Conservation (phyloP, 2,113 vertebrate species). For the Glareola pratincola region DNA sequence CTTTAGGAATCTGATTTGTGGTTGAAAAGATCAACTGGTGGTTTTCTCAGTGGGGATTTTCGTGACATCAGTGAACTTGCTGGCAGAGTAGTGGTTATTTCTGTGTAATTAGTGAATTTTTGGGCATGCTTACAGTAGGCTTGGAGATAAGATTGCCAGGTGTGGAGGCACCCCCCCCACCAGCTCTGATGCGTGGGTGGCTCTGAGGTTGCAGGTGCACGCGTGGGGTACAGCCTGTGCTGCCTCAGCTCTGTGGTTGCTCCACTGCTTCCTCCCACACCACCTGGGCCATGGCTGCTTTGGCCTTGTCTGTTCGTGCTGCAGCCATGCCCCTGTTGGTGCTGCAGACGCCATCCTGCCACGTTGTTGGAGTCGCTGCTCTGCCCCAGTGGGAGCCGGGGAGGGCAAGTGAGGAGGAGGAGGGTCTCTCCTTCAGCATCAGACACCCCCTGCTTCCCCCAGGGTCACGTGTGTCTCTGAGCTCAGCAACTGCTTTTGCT, state of each 20-base stretch:
- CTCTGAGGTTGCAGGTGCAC: not conserved
- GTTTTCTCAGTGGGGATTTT: constrained; percentile 23
- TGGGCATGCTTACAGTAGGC: not conserved
- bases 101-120: not conserved
- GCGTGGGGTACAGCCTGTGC: not conserved
- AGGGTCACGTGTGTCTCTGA: not conserved
- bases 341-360: not conserved
- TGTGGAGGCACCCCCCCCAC: accelerated
- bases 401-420: not conserved
- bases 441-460: not conserved
- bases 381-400: not conserved
- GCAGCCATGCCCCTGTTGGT: not conserved
- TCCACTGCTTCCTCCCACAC: not conserved
- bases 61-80: not conserved
- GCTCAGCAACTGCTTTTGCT: not conserved
- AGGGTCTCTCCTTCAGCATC: not conserved
- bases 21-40: constrained; percentile 3
- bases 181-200: not conserved
- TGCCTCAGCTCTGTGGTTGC: not conserved
- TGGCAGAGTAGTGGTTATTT: constrained; percentile 2
- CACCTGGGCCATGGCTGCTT: accelerated
- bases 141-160: not conserved
- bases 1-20: constrained; percentile 17
- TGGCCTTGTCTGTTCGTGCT: not conserved
- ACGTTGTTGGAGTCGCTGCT: not conserved